Base-by-base conservation (phyloP, 1,140 invertebrate species). In the Popillia japonica region DNA sequence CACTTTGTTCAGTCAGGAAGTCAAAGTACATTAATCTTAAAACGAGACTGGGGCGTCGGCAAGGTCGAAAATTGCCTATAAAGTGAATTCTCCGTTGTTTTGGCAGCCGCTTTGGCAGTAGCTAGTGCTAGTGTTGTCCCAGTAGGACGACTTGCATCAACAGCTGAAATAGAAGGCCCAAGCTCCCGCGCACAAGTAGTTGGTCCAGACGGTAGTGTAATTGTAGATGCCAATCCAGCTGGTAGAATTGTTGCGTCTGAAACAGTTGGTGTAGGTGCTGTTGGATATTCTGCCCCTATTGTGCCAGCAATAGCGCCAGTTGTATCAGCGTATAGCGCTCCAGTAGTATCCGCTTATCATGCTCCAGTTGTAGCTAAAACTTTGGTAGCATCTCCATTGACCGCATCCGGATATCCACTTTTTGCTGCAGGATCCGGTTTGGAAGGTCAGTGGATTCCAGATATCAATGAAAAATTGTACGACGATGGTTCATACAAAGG, bases 91-190 rank as follows among this genome's bases (percentile, higher is more conserved):
- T 27, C 61, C 17, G 61, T 84, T 40, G 79, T 82, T 20, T 80
- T 84, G 74, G 79, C 81, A 42, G 78, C 83, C 42, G 79, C 78
- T 72, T 77, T 79, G 17, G 55, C 83, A 42, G 83, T 81, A 48
- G 83, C 79, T 76, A 82, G 78, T 75, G 84, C 84, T n/a, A n/a
- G n/a, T n/a, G n/a, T n/a, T n/a, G n/a, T n/a, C n/a, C n/a, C n/a
- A n/a, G n/a, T n/a, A n/a, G 85, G 82, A 22, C 85, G 84, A 8
- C 79, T 64, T 44, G 80, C 78, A 40, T 82, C 83, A 44, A 83
- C 82, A 8, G 82, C 81, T 59, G 77, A 82, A 17, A 11, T 81
- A 10, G 61, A 81, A 76, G 81, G 81, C 6, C 81, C 81, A 42
- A 68, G 78, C 61, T 59, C 80, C 14, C 76, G 76, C n/a, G 77